phyloP scores from a whole-genome alignment of 2,888 invertebrate genomes.

The Rhimphoctona megacephalus region DNA sequence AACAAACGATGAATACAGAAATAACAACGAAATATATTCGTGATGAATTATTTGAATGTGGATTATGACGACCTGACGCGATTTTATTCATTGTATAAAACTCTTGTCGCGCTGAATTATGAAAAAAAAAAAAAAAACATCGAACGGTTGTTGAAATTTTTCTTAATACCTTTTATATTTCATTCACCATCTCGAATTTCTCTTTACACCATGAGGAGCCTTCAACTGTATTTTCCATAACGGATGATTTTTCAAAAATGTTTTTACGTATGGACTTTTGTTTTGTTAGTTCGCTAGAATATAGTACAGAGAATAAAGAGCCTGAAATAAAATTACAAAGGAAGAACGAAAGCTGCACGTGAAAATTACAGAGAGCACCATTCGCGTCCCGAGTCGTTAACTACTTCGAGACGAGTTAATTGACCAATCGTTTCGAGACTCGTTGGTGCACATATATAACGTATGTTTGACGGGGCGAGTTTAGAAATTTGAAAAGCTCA shows the following conservation, averaged over 20 bases:
- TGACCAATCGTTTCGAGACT: slow-evolving; percentile 70
- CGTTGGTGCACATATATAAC: slow-evolving; percentile 14
- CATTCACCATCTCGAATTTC: slow-evolving; percentile 32
- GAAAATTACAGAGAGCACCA: slow-evolving; percentile 64
- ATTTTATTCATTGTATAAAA: background rate
- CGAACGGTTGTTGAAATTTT: background rate
- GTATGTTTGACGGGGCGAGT: slow-evolving; percentile 23
- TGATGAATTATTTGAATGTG: background rate
- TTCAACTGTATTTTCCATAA: background rate
- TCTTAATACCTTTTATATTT: background rate
- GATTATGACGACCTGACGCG: background rate
- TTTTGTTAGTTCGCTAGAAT: slow-evolving; percentile 31
- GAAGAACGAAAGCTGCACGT: slow-evolving; percentile 39
- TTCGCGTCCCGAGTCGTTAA: slow-evolving; percentile 63
- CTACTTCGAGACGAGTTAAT: slow-evolving; percentile 71
- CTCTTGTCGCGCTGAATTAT: background rate
- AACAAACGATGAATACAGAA: background rate
- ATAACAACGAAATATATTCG: background rate
- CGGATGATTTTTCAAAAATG: slow-evolving; percentile 27
- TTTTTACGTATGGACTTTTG: background rate
- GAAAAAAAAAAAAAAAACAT: background rate
- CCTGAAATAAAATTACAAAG: slow-evolving; percentile 65
- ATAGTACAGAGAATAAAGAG: slow-evolving; percentile 42
- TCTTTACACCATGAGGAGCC: background rate
- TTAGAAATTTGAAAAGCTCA: slow-evolving; percentile 36